Evolutionary conservation across 2,113 vertebrate species (phyloP), one percentile per base, ranked within the genome.

Genomic region (Pseudopipra pipra): DNA sequence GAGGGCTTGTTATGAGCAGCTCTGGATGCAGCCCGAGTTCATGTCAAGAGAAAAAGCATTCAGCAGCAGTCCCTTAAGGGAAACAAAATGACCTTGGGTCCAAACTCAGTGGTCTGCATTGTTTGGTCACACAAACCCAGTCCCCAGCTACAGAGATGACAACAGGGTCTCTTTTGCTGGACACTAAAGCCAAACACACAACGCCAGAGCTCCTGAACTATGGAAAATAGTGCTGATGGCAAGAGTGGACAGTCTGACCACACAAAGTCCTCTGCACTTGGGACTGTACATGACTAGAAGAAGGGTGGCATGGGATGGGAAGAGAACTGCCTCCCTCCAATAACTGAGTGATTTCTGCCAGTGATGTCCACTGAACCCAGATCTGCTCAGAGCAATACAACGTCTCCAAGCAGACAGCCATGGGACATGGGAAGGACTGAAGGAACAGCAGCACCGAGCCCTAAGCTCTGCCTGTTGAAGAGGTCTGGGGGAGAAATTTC

Each of bases 1-100:
- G 58, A 85, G 78, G 76, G 37, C 71, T 94, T 91, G 63, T 85
- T 91, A 89, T 20, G 41, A 85, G 58, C n/a, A 73, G 46, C 76
- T 85, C 46, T 66, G 62, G 55, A 66, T 94, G 66, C 76, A 91
- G 52, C 25, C 11, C 25, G 33, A 73, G 46, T 58, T 91, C 28
- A 23, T 31, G 49, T 52, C 62, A 91, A 33, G 43, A 91, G 31
- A 25, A 87, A 62, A 79, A 85, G 13, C 9, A 43, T 79, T 83
- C 82, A 63, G 54, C 47, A 52, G 55, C 21, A 80, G 43, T 43
- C 11, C 11, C 55, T 65, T 19, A 46, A 55, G 55, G 31, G 63
- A 66, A 91, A 10, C 25, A 19, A 37, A 79, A 55, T 58, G 43
- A 85, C 54, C 58, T 49, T 52, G 71, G 58, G 46, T 70, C 41